Percentiles rank a stretch among this genome's conserved stretches.
Conservation (phyloP, 2,888 invertebrate species). For the Nematopogon swammerdamellus region DNA sequence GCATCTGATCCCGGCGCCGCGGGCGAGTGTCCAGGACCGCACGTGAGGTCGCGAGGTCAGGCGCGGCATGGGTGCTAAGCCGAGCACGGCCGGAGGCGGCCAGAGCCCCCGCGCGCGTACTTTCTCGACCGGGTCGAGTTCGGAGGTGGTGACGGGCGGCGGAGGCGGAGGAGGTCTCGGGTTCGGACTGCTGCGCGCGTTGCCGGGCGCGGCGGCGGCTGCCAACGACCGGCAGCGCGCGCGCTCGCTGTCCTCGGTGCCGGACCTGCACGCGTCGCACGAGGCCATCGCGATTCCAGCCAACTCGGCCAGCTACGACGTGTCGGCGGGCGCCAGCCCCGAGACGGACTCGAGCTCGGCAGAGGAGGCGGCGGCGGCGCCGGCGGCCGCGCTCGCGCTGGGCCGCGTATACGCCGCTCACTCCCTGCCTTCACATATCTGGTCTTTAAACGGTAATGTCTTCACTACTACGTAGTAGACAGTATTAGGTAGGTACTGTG, state of each 20-base stretch:
- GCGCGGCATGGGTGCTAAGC: constrained; percentile 82
- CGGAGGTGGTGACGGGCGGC: constrained; percentile 58
- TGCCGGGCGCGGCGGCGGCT: constrained; percentile 70
- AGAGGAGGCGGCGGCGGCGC: constrained; percentile 53
- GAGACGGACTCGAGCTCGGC: constrained; percentile 68
- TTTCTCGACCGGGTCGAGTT: constrained; percentile 72
- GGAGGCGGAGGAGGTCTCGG: constrained; percentile 27
- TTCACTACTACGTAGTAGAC: too few relatives aligned
- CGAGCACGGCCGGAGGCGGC: constrained; percentile 76
- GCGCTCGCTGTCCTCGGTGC: constrained; percentile 78
- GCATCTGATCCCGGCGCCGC: background rate
- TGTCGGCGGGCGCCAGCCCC: constrained; percentile 61
- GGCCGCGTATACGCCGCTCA: constrained; percentile 84
- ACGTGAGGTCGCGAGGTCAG: too few relatives aligned
- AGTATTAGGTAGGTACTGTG: too few relatives aligned
- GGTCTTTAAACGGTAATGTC: constrained; percentile 89
- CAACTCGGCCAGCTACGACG: constrained; percentile 62
- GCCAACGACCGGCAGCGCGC: constrained; percentile 79
- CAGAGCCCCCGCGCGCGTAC: constrained; percentile 72
- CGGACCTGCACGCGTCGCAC: constrained; percentile 63
- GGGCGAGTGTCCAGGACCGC: constrained; percentile 21
- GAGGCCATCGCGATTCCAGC: constrained; percentile 62
- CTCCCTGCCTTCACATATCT: constrained; percentile 88
- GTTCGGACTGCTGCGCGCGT: constrained; percentile 67
- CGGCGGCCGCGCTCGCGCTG: constrained; percentile 54